A percentile compares a stretch with the other conserved stretches of the same genome.
These are phyloP conservation scores for Morpho deidamia DNA, from an alignment of 2,888 invertebrate genomes.

Conservation along the genomic window DNA sequence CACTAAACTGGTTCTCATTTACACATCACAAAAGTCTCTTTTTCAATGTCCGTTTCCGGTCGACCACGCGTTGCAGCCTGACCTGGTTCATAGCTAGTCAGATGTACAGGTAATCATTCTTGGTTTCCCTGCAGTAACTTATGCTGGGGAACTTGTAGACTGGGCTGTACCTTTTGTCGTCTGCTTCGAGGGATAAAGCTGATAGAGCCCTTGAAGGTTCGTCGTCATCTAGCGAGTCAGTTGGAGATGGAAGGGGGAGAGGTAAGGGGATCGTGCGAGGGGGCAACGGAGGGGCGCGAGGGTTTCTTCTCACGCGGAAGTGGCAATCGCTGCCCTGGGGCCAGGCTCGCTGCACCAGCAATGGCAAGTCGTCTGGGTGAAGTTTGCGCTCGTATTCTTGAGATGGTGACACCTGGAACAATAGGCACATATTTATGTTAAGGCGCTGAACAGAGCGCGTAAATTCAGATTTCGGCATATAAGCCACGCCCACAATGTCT, in stretches of 20 bases:
- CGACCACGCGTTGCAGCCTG: conserved; percentile 34
- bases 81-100: conserved; percentile 50
- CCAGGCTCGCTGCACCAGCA: conserved; percentile 88
- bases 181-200: conserved; percentile 64
- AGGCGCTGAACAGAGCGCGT: too few relatives aligned
- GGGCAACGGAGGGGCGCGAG: conserved; percentile 87
- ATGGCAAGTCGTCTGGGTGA: conserved; percentile 91
- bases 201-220: conserved; percentile 62
- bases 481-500: too few relatives aligned
- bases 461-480: too few relatives aligned
- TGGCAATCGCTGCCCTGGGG: conserved; percentile 84
- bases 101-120: conserved; percentile 71
- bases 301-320: conserved; percentile 89
- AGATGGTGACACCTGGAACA: conserved; percentile 81
- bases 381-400: conserved; percentile 93
- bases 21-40: conserved; percentile 59
- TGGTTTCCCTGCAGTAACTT: conserved; percentile 63
- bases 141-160: conserved; percentile 73
- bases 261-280: conserved; percentile 67
- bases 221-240: conserved; percentile 56
- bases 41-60: conserved; percentile 39
- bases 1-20: conserved; percentile 43
- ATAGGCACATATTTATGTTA: neutral
- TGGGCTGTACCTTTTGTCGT: conserved; percentile 67
- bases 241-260: conserved; percentile 36